Conservation (phyloP, 30 jellyfish, hydroid and myxozoan genomes). For the Calvadosia cruxmelitensis region DNA sequence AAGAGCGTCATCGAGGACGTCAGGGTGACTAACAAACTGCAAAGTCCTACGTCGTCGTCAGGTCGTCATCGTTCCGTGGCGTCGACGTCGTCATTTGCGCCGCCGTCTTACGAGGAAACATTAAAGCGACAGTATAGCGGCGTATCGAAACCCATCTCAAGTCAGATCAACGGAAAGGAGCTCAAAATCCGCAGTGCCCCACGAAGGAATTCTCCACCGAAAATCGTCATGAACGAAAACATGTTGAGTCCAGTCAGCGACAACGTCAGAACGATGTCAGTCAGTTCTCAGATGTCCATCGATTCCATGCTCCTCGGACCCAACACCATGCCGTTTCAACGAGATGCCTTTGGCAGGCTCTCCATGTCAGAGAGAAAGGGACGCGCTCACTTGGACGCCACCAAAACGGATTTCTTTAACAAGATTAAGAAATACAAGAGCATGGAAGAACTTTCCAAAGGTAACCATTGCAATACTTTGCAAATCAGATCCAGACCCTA, state of each 20-base stretch:
- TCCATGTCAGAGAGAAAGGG: conserved; percentile 97
- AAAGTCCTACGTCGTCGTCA: not conserved
- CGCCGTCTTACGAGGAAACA: conserved; percentile 72
- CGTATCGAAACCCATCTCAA: not conserved
- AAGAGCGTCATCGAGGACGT: not conserved
- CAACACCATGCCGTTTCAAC: conserved; percentile 72
- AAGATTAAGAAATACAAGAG: conserved; percentile 72
- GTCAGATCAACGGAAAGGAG: not conserved
- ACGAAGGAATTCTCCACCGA: not conserved
- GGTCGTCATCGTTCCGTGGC: not conserved
- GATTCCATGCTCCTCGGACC: conserved; percentile 89
- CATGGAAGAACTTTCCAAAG: conserved; percentile 63
- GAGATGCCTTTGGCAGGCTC: conserved; percentile 89
- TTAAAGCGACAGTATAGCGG: conserved; percentile 32
- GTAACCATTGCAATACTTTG: no score
- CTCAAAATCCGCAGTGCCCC: not conserved
- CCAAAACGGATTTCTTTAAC: conserved; percentile 65
- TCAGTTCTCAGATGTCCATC: conserved; percentile 71
- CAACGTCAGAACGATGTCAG: conserved; percentile 40
- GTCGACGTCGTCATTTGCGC: not conserved
- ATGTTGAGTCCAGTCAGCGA: conserved; percentile 1
- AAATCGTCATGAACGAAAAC: not conserved
- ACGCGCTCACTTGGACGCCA: conserved; percentile 95
- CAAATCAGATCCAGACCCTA: no score
- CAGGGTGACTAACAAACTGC: not conserved